Base-by-base conservation (phyloP, 2,888 invertebrate species). In the Campaea margaritaria region DNA sequence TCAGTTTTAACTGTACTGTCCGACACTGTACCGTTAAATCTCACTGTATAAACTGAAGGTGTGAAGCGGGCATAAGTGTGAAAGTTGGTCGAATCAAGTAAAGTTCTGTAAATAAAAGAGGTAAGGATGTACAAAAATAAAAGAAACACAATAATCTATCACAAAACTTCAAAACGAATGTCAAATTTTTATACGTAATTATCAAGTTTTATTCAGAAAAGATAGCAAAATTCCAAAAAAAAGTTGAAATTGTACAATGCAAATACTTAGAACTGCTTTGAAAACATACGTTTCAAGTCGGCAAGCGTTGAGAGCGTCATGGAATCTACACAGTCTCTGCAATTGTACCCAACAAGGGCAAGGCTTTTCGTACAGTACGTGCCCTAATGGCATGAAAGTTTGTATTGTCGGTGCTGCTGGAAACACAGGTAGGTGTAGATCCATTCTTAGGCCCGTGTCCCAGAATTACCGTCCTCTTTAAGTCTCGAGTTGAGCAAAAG, bases 331-430 rank as follows among this genome's bases (percentile, higher is more conserved):
- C 31, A 7, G 10, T 21, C 15, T 38, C 14, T 34, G n/a, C 13
- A 31, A 13, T 16, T 31, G 41, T 21, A 21, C 21, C 3, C 14
- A 43, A 38, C 16, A 43, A 0, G 53, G 44, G 21, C 38, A 43
- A 44, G 36, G 51, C 0, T 57, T 54, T 39, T 59, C 39, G 10
- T 85, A 87, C 61, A 81, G 84, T 60, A 82, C 82, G 1, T 81
- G 83, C 52, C 82, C 88, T n/a, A 49, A 66, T 38, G 91, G 89
- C 0, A 86, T 93, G 91, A 94, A 94, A 74, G 87, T 94, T 10
- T 91, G 93, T 8, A 85, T 94, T 39, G 87, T 93, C 56, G 94
- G 94, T 0, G 93, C 93, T 11, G 89, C 86, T 39, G 93, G 93
- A 38, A 81, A 83, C 59, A 93, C 93, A 67, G 93, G 93, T 93